These are phyloP conservation scores for Rhinoptilus africanus DNA, from an alignment of 2,113 vertebrate genomes.

Conservation along the genomic window DNA sequence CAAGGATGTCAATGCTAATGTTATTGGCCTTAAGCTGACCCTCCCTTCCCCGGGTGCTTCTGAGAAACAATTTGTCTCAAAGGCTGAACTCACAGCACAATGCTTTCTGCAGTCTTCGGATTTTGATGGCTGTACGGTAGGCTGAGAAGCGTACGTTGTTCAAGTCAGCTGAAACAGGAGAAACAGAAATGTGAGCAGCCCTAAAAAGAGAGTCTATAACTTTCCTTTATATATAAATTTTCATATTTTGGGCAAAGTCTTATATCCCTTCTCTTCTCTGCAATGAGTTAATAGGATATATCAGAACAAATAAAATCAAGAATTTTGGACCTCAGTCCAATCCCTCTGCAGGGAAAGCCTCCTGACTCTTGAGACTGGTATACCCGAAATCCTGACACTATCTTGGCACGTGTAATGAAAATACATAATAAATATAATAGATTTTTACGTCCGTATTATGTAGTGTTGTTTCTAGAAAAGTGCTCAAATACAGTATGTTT, in stretches of 20 bases:
- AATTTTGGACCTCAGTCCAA: background rate
- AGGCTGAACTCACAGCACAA: constrained; percentile 87
- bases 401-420: background rate
- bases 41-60: background rate
- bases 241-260: background rate
- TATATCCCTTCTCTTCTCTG: background rate
- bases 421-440: background rate
- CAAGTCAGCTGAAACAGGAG: constrained; percentile 84
- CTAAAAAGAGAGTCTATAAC: background rate
- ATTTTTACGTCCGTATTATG: background rate
- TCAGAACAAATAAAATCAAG: background rate
- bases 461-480: background rate
- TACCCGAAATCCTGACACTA: background rate
- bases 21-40: background rate
- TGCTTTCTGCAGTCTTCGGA: constrained; percentile 93
- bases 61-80: background rate
- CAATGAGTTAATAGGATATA: background rate
- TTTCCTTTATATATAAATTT: background rate
- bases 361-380: background rate
- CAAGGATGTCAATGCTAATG: background rate
- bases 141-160: constrained; percentile 98
- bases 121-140: constrained; percentile 98
- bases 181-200: background rate
- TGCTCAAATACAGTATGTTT: background rate
- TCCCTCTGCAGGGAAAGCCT: background rate